phyloP scores from a whole-genome alignment of 2,113 vertebrate genomes.

The Lipotes vexillifer region DNA sequence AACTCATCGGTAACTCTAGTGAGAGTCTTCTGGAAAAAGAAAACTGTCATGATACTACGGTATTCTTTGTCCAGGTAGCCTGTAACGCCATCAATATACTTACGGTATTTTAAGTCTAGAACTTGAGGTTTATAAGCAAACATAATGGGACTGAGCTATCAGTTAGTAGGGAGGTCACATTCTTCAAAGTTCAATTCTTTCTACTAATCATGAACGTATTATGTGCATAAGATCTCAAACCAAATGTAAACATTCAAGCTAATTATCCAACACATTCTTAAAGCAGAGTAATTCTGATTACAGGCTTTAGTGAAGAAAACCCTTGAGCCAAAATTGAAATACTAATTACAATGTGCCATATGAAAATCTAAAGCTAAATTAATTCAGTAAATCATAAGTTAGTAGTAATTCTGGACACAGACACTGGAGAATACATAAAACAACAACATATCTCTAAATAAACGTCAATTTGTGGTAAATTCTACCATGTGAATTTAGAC shows the following conservation, averaged over 20 bases:
- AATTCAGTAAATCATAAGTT: neutral
- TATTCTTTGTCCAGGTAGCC: neutral
- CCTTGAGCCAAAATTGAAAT: neutral
- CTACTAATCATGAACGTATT: neutral
- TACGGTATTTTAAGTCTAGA: neutral
- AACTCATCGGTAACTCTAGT: neutral
- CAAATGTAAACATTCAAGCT: neutral
- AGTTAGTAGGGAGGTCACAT: neutral
- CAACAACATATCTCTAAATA: neutral
- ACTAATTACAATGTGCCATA: neutral
- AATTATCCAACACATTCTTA: neutral
- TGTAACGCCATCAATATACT: neutral
- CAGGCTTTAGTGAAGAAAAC: neutral
- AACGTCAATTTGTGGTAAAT: neutral
- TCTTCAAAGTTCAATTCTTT: constrained; percentile 11
- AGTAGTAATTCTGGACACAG: neutral
- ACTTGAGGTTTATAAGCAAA: neutral
- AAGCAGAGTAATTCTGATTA: neutral
- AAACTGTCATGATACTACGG: neutral
- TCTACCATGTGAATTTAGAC: neutral
- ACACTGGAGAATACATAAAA: neutral
- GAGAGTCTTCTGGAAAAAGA: neutral
- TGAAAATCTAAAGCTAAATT: neutral
- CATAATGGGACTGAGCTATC: neutral
- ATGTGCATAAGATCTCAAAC: neutral